phyloP scores from a whole-genome alignment of 2,888 invertebrate genomes.

The Leucophenga maculata region DNA sequence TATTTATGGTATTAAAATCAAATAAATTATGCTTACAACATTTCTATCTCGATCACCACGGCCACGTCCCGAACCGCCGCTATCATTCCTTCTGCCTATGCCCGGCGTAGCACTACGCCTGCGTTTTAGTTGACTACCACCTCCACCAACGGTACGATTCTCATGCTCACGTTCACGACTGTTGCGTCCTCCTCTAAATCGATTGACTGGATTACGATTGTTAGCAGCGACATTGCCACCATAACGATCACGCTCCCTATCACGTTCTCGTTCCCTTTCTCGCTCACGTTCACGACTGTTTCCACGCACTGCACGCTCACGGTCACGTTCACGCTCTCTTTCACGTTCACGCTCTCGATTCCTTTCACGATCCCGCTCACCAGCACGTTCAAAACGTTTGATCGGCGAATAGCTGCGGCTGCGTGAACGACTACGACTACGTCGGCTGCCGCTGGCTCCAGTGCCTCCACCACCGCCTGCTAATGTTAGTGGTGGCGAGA shows the following conservation, averaged over 20 bases:
- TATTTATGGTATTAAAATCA: background rate
- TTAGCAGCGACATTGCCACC: slow-evolving; percentile 37
- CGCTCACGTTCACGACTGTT: slow-evolving; percentile 53
- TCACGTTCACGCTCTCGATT: slow-evolving; percentile 54
- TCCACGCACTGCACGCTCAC: slow-evolving; percentile 31
- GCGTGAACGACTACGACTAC: slow-evolving; percentile 65
- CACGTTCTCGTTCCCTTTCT: slow-evolving; percentile 53
- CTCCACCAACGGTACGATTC: slow-evolving; percentile 49
- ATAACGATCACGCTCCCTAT: slow-evolving; percentile 54
- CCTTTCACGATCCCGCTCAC: slow-evolving; percentile 51
- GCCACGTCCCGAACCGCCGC: slow-evolving; percentile 51
- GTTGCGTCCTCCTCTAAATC: slow-evolving; percentile 62
- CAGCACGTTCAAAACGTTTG: slow-evolving; percentile 49
- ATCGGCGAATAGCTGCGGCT: slow-evolving; percentile 71
- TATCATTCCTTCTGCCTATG: background rate
- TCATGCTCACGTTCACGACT: slow-evolving; percentile 66
- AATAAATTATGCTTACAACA: slow-evolving; percentile 55
- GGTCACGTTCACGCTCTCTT: slow-evolving; percentile 44
- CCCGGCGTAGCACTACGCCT: slow-evolving; percentile 27
- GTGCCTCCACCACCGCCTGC: slow-evolving; percentile 24
- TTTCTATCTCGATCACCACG: slow-evolving; percentile 64
- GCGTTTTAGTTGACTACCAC: slow-evolving; percentile 22
- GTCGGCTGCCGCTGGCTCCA: slow-evolving; percentile 34
- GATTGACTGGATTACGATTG: slow-evolving; percentile 43
- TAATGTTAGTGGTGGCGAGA: slow-evolving; percentile 52